Base-by-base conservation (phyloP, 2,797 vertebrate species). In the Fistularia tabacaria region DNA sequence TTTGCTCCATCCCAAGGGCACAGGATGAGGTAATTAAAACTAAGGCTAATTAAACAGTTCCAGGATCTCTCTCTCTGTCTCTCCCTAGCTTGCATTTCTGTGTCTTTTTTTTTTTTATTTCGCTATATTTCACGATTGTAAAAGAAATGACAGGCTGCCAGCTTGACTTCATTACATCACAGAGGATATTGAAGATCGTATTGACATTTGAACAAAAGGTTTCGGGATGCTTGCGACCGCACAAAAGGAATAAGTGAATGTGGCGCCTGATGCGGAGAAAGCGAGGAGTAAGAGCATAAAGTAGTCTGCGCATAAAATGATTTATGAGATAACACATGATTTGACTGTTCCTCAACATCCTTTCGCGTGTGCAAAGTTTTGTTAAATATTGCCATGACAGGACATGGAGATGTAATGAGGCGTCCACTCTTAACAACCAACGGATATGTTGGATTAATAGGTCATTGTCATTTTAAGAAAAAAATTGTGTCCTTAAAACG, bases 11-110 rank as follows among this genome's bases (percentile, higher is more conserved):
- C 84, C 84, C 83, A 61, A 74, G 79, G 82, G 82, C 70, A 65
- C 60, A 60, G 40, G 69, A 73, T 49, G 58, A 83, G 71, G 75
- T 89, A 86, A 91, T 91, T 90, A 89, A 89, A 82, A 73, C 76
- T 54, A 8, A 37, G 73, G 71, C 73, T 89, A 88, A 89, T 88
- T 83, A 88, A 87, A 82, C 76, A 73, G 66, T 72, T 82, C 63
- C 72, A 71, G 64, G 57, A 67, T 64, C 71, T 72, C 51, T 60
- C 13, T 47, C 11, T 51, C 7, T 46, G 8, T 61, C 38, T 44
- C 44, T 54, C 38, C 25, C 14, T 52, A 8, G 38, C 6, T 9
- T 52, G 13, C 50, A 40, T 8, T 53, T 39, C 48, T 66, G 58
- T 68, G 57, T 54, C 46, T 52, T 52, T 54, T 59, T 64, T 52